Percentiles rank a stretch among this genome's conserved stretches.
These are phyloP conservation scores for Cantharis rufa DNA, from an alignment of 2,888 invertebrate genomes.

Conservation along the genomic window DNA sequence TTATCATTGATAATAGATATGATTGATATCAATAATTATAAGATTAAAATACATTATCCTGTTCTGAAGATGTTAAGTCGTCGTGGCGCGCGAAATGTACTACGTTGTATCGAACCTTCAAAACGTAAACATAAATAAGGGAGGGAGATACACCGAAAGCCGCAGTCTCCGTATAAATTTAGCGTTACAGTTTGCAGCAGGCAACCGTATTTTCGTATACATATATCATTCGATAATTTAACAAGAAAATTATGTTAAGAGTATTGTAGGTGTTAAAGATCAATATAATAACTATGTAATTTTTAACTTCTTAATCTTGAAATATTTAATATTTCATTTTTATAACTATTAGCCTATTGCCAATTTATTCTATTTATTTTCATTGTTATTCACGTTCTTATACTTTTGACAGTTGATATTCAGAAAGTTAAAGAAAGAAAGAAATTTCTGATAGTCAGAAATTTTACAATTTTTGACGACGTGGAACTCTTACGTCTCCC, in stretches of 20 bases:
- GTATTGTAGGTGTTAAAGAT: neutral
- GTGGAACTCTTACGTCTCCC: no score
- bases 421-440: no score
- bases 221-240: neutral
- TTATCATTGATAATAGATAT: conserved; percentile 45
- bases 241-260: neutral
- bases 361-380: no score
- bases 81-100: conserved; percentile 35
- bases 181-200: neutral
- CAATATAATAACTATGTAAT: no score
- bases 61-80: conserved; percentile 30
- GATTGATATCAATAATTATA: conserved; percentile 35
- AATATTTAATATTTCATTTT: no score
- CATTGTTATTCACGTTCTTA: no score
- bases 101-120: conserved; percentile 46
- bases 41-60: conserved; percentile 12
- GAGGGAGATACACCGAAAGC: conserved; percentile 35
- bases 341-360: no score
- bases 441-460: no score
- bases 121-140: conserved; percentile 54
- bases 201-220: no score
- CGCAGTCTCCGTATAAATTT: conserved; percentile 22
- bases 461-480: no score
- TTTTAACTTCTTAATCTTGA: no score
- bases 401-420: no score